These are phyloP conservation scores for Deroplatys truncata DNA, from an alignment of 2,888 invertebrate species.

Conservation along the genomic window DNA sequence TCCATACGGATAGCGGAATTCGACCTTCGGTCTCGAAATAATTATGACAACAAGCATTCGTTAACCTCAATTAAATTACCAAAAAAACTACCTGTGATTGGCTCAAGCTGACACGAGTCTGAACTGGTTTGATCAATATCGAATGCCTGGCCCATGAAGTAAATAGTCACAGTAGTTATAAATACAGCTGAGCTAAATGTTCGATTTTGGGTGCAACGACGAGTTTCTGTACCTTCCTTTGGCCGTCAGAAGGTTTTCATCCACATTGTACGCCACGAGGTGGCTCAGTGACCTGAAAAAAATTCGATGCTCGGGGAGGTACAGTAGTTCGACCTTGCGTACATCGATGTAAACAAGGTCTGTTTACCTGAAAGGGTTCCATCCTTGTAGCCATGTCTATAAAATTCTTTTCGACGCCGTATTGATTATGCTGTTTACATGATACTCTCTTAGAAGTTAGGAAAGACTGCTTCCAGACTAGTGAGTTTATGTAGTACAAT, in stretches of 20 bases:
- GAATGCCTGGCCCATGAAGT: too few species aligned
- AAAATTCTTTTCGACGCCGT: background rate
- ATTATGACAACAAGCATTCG: too few species aligned
- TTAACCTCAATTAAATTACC: too few species aligned
- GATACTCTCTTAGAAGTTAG: background rate
- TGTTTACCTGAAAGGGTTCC: background rate
- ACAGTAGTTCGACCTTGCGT: background rate
- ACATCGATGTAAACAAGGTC: background rate
- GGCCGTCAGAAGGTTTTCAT: background rate
- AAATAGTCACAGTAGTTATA: too few species aligned
- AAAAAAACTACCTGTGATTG: too few species aligned
- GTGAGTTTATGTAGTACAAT: background rate
- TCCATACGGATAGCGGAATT: too few species aligned
- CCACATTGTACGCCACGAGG: background rate
- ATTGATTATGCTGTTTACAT: background rate
- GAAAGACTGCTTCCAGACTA: background rate
- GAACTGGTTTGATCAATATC: too few species aligned
- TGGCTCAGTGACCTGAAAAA: background rate
- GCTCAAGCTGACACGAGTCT: too few species aligned
- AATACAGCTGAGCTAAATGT: too few species aligned
- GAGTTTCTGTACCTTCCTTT: background rate
- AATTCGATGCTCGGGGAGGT: background rate
- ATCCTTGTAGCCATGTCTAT: too few species aligned
- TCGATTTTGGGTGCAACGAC: too few species aligned
- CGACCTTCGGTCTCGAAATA: too few species aligned